These are phyloP conservation scores for Xenopus petersii DNA, from an alignment of 2,797 vertebrate species.

Conservation along the genomic window DNA sequence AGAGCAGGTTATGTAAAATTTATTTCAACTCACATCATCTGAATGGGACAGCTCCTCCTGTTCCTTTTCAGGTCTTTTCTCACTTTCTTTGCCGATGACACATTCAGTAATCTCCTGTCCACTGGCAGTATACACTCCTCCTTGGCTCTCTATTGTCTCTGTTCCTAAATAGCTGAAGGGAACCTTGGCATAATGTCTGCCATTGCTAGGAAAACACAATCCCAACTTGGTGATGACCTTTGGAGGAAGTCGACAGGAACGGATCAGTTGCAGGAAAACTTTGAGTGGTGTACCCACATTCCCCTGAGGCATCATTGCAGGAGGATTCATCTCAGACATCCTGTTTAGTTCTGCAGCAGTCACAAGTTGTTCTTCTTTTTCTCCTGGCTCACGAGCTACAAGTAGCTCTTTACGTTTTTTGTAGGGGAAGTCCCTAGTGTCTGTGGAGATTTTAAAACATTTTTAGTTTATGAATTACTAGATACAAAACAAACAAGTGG, in stretches of 20 bases:
- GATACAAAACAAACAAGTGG: too few species aligned
- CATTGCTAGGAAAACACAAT: conserved; percentile 82
- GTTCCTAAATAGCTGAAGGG: conserved; percentile 78
- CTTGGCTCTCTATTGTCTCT: conserved; percentile 62
- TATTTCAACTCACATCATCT: conserved; percentile 64
- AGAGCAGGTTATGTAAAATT: neutral
- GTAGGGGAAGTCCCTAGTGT: conserved; percentile 61
- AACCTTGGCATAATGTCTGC: conserved; percentile 85
- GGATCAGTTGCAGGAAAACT: conserved; percentile 88
- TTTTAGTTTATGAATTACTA: neutral
- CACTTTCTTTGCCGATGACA: conserved; percentile 15
- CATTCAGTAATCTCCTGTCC: conserved; percentile 69
- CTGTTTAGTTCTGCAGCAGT: conserved; percentile 70
- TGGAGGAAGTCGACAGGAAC: conserved; percentile 85
- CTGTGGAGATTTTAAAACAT: conserved; percentile 57
- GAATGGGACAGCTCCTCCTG: conserved; percentile 64
- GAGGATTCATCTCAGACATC: conserved; percentile 87
- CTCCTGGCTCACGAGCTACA: conserved; percentile 36
- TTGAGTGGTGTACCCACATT: conserved; percentile 87
- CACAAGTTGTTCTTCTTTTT: conserved; percentile 60
- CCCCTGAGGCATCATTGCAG: conserved; percentile 83
- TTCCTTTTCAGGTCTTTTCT: conserved; percentile 31
- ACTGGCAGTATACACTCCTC: conserved; percentile 78
- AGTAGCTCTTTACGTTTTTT: conserved; percentile 71
- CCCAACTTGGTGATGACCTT: conserved; percentile 83